Percentiles rank a stretch among this genome's conserved stretches.
Evolutionary conservation across 2,888 invertebrate genomes (phyloP).

Genomic region (Cylloceria caligata): DNA sequence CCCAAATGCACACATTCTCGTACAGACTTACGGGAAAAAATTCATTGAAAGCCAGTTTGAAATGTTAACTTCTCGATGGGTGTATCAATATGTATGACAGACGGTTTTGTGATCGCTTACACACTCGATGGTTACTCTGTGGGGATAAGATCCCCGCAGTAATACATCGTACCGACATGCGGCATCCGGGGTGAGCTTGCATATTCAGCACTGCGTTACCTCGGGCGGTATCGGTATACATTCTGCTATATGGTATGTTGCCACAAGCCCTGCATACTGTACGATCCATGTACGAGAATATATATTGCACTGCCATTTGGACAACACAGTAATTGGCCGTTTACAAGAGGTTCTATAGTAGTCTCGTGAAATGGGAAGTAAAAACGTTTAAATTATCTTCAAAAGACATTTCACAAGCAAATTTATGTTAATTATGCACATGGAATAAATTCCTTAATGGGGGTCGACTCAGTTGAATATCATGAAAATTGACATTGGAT

Average conservation of each 20-base stretch:
- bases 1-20: not conserved
- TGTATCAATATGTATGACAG: slow-evolving; percentile 65
- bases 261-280: slow-evolving; percentile 23
- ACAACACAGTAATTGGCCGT: slow-evolving; percentile 26
- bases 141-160: slow-evolving; percentile 82
- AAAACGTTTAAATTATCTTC: not conserved
- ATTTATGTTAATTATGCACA: not conserved
- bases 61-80: slow-evolving; percentile 50
- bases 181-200: slow-evolving; percentile 82
- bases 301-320: not conserved
- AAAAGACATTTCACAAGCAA: not conserved
- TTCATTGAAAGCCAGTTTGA: slow-evolving; percentile 40
- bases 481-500: too few species aligned
- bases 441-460: too few species aligned
- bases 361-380: too few species aligned
- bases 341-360: not conserved
- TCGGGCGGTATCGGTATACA: slow-evolving; percentile 70
- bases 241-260: slow-evolving; percentile 66
- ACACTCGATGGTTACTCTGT: slow-evolving; percentile 19
- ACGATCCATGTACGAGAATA: slow-evolving; percentile 9
- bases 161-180: slow-evolving; percentile 82
- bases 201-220: slow-evolving; percentile 81
- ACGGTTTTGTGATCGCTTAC: slow-evolving; percentile 56
- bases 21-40: not conserved
- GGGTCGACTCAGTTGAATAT: too few species aligned